These are phyloP conservation scores for Pyrgus malvae DNA, from an alignment of 2,888 invertebrate species.

Conservation along the genomic window DNA sequence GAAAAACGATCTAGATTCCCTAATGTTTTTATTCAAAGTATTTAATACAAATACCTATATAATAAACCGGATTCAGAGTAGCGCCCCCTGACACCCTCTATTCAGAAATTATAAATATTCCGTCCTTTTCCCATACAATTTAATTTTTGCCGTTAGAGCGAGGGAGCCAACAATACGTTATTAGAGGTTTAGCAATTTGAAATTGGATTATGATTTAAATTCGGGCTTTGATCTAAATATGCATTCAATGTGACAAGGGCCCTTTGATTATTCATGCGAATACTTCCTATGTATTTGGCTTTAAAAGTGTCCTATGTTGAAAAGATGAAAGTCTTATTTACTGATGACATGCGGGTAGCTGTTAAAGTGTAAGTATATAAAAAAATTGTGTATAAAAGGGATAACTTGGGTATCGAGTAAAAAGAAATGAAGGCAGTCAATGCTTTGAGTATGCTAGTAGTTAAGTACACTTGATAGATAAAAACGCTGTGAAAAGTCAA, in stretches of 20 bases:
- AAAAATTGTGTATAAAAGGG: neutral
- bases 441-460: neutral
- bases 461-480: neutral
- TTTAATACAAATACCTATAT: no score
- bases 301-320: neutral
- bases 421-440: neutral
- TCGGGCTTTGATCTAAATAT: slow-evolving; percentile 11
- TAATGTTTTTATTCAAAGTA: no score
- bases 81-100: slow-evolving; percentile 20
- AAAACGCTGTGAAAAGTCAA: neutral
- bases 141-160: slow-evolving; percentile 36
- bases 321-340: slow-evolving; percentile 1
- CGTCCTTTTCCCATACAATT: slow-evolving; percentile 37
- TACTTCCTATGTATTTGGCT: neutral
- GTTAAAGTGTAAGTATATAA: neutral
- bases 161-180: slow-evolving; percentile 38
- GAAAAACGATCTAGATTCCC: no score
- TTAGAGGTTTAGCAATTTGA: slow-evolving; percentile 40
- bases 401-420: no score
- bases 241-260: neutral
- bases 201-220: slow-evolving; percentile 33
- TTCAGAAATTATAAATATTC: slow-evolving; percentile 38
- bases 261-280: slow-evolving; percentile 2
- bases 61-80: no score
- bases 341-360: neutral